Base-by-base conservation (phyloP, 2,797 vertebrate species). In the Lateolabrax maculatus region DNA sequence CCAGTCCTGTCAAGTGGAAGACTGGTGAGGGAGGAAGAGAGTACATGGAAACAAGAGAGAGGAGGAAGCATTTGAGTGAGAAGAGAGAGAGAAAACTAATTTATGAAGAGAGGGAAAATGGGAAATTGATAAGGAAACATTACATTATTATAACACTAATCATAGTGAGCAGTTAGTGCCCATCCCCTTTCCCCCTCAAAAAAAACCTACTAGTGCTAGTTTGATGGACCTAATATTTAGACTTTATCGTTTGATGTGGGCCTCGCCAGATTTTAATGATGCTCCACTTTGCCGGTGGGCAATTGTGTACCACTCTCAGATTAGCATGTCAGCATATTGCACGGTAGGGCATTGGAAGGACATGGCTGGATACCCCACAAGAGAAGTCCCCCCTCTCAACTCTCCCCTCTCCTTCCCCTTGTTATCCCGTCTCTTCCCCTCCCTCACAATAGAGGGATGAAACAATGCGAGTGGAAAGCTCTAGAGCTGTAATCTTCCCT, bases 181-280 rank as follows among this genome's bases (percentile, higher is more conserved):
- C n/a, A n/a, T n/a, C n/a, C n/a, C n/a, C n/a, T n/a, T n/a, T n/a
- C n/a, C n/a, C n/a, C n/a, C n/a, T n/a, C n/a, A 65, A 15, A 58
- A 39, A 25, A 43, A 10, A 66, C 16, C 11, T 16, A 37, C 37
- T 12, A 9, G 60, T 21, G 19, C 36, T 34, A 41, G 27, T 68
- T 68, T 58, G 49, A 71, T 9, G 21, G 31, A n/a, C 41, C 34
- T 63, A 36, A 76, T 80, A 37, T 79, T 75, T 86, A 55, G 62
- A 77, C 81, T 77, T 70, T 53, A 16, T 34, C 34, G 6, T 85
- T 84, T 89, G 78, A 87, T 81, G 60, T 71, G n/a, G 29, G 37
- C 66, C 49, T 84, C 72, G 79, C 83, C 84, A 75, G 72, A 72
- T 83, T 85, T 88, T 84, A 91, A 92, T 83, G 80, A 84, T 61